A percentile compares a stretch with the other conserved stretches of the same genome.
These are phyloP conservation scores for Upupa epops DNA, from an alignment of 2,113 vertebrate species.

Conservation along the genomic window DNA sequence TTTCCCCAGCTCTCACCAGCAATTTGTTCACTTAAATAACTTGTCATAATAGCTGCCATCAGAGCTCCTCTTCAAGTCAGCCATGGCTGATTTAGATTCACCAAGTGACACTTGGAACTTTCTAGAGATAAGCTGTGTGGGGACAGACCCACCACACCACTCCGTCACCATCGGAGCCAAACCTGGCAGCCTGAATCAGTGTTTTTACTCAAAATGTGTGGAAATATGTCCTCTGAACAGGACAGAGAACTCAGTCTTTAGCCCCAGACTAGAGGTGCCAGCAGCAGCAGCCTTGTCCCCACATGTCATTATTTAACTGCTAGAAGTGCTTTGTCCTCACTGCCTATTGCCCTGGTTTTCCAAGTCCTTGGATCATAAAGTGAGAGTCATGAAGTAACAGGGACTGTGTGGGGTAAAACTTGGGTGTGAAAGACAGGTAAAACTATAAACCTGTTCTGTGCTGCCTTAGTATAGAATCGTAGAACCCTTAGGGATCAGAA, in stretches of 20 bases:
- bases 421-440: not conserved
- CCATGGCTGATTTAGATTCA: not conserved
- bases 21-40: constrained; percentile 21
- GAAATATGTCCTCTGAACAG: not conserved
- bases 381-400: not conserved
- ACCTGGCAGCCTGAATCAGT: not conserved
- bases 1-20: not conserved
- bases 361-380: not conserved
- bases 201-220: not conserved
- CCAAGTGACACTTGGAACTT: constrained; percentile 9
- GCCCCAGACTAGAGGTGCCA: not conserved
- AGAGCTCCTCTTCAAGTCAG: not conserved
- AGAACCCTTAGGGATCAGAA: too few species aligned
- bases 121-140: not conserved
- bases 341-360: not conserved
- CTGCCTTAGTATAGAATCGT: too few species aligned
- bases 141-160: not conserved
- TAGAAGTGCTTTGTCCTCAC: not conserved
- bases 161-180: not conserved
- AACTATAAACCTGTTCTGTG: too few species aligned
- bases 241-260: not conserved
- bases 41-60: not conserved
- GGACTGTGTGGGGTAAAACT: not conserved
- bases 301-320: not conserved
- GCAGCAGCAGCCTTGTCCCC: not conserved